A percentile compares a stretch with the other conserved stretches of the same genome.
These are phyloP conservation scores for Sphaeramia orbicularis DNA, from an alignment of 2,797 vertebrate genomes.

Conservation along the genomic window DNA sequence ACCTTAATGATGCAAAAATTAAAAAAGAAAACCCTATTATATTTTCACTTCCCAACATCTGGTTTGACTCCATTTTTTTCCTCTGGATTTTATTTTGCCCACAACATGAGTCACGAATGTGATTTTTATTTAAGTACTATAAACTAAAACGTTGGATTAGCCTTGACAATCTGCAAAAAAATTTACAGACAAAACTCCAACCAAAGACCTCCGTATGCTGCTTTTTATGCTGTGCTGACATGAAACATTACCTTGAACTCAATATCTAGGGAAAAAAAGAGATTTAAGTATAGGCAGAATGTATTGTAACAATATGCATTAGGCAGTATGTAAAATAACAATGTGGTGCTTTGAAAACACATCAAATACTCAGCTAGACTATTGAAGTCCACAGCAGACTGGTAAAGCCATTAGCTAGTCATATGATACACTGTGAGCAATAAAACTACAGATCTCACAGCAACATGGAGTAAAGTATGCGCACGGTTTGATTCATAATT, in stretches of 20 bases:
- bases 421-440: constrained; percentile 39
- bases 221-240: not conserved
- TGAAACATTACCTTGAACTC: not conserved
- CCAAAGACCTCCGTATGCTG: not conserved
- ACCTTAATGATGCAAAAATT: no score
- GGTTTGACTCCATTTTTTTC: constrained; percentile 45
- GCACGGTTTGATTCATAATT: constrained; percentile 51
- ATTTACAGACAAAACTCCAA: no score
- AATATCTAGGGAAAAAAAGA: no score
- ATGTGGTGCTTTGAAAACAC: constrained; percentile 14
- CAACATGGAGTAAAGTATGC: constrained; percentile 43
- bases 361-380: not conserved
- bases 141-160: no score
- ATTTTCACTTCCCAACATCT: constrained; percentile 47
- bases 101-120: constrained; percentile 32
- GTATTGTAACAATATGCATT: no score
- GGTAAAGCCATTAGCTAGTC: constrained; percentile 71
- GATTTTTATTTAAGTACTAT: constrained; percentile 25
- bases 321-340: not conserved
- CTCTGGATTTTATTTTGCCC: constrained; percentile 39
- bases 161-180: no score
- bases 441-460: constrained; percentile 55
- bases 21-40: constrained; percentile 43
- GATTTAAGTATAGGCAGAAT: no score
- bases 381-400: constrained; percentile 37